Conservation (phyloP, 2,888 invertebrate species). For the Margaritifera margaritifera region DNA sequence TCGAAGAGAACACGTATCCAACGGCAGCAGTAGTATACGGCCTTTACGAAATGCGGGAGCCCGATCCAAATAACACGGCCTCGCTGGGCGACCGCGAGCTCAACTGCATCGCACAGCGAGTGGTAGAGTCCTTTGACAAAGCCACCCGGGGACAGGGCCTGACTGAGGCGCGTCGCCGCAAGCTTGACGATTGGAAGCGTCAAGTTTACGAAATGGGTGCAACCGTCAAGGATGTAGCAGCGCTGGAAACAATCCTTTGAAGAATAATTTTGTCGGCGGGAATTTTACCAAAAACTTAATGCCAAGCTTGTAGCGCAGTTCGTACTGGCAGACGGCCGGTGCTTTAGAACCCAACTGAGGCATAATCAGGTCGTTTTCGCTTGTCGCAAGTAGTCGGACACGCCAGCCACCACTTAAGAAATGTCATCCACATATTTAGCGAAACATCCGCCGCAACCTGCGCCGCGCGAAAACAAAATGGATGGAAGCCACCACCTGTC, state of each 20-base stretch:
- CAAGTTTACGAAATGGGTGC: constrained; percentile 23
- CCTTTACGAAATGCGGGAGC: constrained; percentile 1
- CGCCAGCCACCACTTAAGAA: too few species aligned
- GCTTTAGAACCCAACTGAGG: constrained; percentile 1
- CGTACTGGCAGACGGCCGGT: constrained; percentile 17
- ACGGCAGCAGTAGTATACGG: constrained; percentile 11
- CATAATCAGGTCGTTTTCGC: too few species aligned
- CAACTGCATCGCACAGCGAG: constrained; percentile 24
- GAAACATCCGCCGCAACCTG: not conserved
- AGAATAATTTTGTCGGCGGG: too few species aligned
- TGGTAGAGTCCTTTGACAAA: constrained; percentile 21
- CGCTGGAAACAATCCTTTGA: constrained; percentile 19
- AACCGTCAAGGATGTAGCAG: constrained; percentile 18
- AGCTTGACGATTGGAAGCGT: constrained; percentile 11
- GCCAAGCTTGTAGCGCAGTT: constrained; percentile 26
- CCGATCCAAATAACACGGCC: constrained; percentile 11
- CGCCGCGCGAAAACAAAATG: not conserved
- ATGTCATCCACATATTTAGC: too few species aligned
- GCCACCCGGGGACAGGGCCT: constrained; percentile 15
- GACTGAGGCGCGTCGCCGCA: not conserved
- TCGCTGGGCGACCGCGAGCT: constrained; percentile 12
- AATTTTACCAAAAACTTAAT: too few species aligned
- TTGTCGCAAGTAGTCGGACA: too few species aligned
- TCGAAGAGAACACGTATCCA: constrained; percentile 10
- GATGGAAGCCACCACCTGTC: constrained; percentile 15